A percentile compares a stretch with the other conserved stretches of the same genome.
Conservation (phyloP, 2,113 vertebrate genomes). For the Catagonus wagneri region DNA sequence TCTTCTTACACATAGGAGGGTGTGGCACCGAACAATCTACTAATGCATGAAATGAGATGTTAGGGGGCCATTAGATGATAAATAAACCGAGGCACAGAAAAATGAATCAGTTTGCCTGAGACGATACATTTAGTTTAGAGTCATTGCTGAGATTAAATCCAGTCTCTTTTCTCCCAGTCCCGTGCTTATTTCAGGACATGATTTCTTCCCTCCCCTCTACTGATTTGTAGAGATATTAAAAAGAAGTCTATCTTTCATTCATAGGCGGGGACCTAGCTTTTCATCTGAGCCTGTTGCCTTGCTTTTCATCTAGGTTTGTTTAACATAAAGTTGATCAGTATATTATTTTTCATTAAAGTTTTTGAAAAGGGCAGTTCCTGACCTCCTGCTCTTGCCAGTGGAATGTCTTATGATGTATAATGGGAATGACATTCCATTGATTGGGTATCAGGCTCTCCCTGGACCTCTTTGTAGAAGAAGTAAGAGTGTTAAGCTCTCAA, state of each 20-base stretch:
- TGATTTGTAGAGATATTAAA: neutral
- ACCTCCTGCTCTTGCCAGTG: neutral
- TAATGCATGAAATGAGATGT: neutral
- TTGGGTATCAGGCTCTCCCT: neutral
- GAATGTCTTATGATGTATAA: conserved; percentile 50
- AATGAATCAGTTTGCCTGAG: neutral
- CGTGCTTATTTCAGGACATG: neutral
- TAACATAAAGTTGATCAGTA: neutral
- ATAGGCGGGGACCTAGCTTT: neutral
- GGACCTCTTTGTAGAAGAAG: neutral
- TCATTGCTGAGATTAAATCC: neutral
- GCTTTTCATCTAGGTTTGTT: neutral
- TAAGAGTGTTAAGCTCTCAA: conserved; percentile 1
- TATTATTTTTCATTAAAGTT: conserved; percentile 49
- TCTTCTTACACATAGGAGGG: neutral
- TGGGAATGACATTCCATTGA: neutral
- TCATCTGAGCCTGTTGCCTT: neutral
- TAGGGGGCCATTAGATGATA: neutral
- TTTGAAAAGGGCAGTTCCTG: conserved; percentile 45
- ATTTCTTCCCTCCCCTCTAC: neutral
- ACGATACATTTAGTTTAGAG: neutral
- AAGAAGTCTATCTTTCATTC: neutral
- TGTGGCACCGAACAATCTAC: neutral
- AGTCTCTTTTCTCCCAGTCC: neutral
- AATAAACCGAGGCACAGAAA: neutral